A percentile compares a stretch with the other conserved stretches of the same genome.
Evolutionary conservation across 2,797 vertebrate genomes (phyloP).

Genomic region (Limosa lapponica): DNA sequence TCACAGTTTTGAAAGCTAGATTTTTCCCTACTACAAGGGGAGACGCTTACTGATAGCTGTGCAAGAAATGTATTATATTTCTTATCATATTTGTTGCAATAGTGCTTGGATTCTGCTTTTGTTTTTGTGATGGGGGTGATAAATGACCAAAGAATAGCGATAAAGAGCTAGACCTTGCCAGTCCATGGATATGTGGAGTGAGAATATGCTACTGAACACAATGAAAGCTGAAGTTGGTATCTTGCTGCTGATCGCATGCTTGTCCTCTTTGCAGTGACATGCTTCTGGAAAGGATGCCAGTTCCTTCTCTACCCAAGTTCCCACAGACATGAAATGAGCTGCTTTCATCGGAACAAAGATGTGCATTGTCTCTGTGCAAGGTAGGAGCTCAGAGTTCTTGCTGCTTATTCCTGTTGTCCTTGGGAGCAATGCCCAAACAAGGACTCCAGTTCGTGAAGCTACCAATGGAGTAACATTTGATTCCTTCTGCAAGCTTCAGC

Average conservation of each 20-base stretch:
- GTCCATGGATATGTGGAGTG: background rate
- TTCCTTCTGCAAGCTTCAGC: background rate
- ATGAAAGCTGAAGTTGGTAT: background rate
- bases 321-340: background rate
- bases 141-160: background rate
- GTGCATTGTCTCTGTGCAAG: background rate
- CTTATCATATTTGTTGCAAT: background rate
- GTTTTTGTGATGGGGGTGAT: background rate
- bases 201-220: background rate
- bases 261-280: background rate
- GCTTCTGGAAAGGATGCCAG: background rate
- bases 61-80: background rate
- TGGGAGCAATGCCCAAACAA: background rate
- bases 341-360: background rate
- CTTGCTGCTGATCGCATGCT: background rate
- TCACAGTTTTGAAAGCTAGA: slow-evolving; percentile 11
- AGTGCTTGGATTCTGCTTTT: background rate
- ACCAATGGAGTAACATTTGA: background rate
- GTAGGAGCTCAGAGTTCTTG: background rate
- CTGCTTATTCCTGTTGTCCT: background rate
- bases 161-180: background rate
- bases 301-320: background rate
- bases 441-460: background rate
- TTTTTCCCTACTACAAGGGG: background rate
- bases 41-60: background rate